Percentiles rank a stretch among this genome's conserved stretches.
Conservation (phyloP, 1,140 invertebrate genomes). For the Andrena cerasifolii region DNA sequence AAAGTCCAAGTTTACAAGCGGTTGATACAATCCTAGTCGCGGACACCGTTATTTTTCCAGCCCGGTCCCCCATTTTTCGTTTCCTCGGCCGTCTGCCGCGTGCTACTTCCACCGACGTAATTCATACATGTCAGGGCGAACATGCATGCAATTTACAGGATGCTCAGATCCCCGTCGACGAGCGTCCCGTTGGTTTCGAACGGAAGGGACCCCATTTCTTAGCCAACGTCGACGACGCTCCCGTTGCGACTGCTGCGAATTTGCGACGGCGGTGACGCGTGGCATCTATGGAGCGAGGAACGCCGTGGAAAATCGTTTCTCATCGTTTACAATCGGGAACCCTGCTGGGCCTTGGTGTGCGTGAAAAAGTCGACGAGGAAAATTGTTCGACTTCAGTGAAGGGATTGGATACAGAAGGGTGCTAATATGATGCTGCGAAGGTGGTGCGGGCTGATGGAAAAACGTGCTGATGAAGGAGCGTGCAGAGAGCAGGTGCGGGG, state of each 20-base stretch:
- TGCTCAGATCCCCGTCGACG: not conserved
- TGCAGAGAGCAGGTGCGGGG: too few relatives aligned
- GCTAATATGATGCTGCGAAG: too few relatives aligned
- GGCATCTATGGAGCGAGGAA: too few relatives aligned
- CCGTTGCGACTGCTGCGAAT: not conserved
- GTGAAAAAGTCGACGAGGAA: too few relatives aligned
- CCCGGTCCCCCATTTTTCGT: slow-evolving; percentile 1
- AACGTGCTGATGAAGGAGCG: too few relatives aligned
- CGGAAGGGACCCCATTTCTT: slow-evolving; percentile 17
- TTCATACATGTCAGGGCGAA: slow-evolving; percentile 33
- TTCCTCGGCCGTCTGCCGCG: not conserved
- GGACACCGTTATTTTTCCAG: not conserved
- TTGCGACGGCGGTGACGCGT: too few relatives aligned
- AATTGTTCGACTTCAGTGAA: too few relatives aligned
- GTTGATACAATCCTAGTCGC: not conserved
- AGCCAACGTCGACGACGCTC: not conserved
- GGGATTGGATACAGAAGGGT: too few relatives aligned
- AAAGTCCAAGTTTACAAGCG: not conserved
- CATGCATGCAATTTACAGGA: slow-evolving; percentile 44
- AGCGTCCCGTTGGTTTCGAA: slow-evolving; percentile 30
- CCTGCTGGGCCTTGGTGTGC: too few relatives aligned
- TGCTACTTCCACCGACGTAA: slow-evolving; percentile 17
- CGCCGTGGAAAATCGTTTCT: too few relatives aligned
- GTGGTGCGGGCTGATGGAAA: too few relatives aligned
- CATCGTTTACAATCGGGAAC: too few relatives aligned